A percentile compares a stretch with the other conserved stretches of the same genome.
phyloP scores from a whole-genome alignment of 2,797 vertebrate genomes.

The Capromys pilorides region DNA sequence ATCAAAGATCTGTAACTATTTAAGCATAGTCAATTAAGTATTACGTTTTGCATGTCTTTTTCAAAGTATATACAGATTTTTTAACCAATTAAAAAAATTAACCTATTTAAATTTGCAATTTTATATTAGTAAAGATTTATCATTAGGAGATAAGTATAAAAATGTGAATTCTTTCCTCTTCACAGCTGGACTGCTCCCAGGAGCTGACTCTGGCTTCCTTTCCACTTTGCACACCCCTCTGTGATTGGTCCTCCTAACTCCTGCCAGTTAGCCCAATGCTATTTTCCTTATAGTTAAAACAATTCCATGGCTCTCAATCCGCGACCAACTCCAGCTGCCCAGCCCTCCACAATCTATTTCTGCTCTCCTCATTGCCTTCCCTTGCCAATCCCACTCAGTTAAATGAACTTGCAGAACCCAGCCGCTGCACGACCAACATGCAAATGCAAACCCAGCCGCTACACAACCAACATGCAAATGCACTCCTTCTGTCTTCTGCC shows the following conservation, averaged over 20 bases:
- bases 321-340: background rate
- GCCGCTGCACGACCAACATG: background rate
- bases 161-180: background rate
- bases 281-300: background rate
- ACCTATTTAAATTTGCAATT: background rate
- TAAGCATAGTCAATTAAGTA: background rate
- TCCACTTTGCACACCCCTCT: background rate
- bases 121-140: background rate
- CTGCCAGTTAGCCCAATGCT: background rate
- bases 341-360: background rate
- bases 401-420: background rate
- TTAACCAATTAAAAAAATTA: constrained; percentile 26
- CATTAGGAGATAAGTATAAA: background rate
- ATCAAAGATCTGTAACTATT: background rate
- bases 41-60: constrained; percentile 28
- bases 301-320: background rate
- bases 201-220: background rate
- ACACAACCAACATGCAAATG: background rate
- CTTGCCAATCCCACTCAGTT: background rate
- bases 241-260: background rate
- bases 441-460: background rate
- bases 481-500: background rate
- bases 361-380: background rate
- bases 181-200: background rate
- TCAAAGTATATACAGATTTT: constrained; percentile 20